Evolutionary conservation across 2,888 invertebrate genomes (phyloP).

Genomic region (Aphidoletes aphidimyza): DNA sequence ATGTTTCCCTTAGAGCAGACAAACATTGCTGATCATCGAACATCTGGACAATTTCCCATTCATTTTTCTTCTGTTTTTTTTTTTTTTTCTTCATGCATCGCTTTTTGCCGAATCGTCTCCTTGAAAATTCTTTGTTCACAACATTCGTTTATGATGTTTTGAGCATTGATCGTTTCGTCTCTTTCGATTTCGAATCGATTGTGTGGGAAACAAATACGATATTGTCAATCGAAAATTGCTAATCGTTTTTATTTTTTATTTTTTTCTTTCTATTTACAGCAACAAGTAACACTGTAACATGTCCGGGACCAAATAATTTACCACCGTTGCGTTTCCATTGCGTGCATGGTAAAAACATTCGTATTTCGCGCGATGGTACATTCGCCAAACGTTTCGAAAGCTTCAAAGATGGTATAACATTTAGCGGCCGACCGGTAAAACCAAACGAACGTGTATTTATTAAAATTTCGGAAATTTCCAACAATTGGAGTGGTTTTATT

Average conservation of each 20-base stretch:
- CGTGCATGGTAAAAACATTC: constrained; percentile 93
- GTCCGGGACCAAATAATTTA: constrained; percentile 79
- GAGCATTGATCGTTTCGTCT: not conserved
- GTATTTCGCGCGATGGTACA: constrained; percentile 84
- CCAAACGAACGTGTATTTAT: constrained; percentile 91
- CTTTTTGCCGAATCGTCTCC: too few relatives aligned
- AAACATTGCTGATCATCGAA: not conserved
- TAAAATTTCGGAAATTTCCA: constrained; percentile 92
- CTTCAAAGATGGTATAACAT: constrained; percentile 94
- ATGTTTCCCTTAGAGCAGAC: constrained; percentile 14
- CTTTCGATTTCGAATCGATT: not conserved
- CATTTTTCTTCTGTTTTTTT: not conserved
- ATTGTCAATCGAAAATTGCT: not conserved
- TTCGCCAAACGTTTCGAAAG: constrained; percentile 91
- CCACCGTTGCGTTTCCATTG: constrained; percentile 88
- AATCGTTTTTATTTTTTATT: not conserved
- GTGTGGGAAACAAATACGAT: not conserved
- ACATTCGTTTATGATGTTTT: too few relatives aligned
- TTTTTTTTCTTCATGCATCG: not conserved
- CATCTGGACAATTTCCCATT: constrained; percentile 18
- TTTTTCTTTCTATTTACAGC: too few relatives aligned
- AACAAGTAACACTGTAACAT: constrained; percentile 71
- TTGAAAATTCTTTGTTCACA: too few relatives aligned
- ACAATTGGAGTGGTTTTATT: constrained; percentile 97
- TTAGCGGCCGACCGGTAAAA: constrained; percentile 89